Base-by-base conservation (phyloP, 2,888 invertebrate species). In the Agrotis clavis region DNA sequence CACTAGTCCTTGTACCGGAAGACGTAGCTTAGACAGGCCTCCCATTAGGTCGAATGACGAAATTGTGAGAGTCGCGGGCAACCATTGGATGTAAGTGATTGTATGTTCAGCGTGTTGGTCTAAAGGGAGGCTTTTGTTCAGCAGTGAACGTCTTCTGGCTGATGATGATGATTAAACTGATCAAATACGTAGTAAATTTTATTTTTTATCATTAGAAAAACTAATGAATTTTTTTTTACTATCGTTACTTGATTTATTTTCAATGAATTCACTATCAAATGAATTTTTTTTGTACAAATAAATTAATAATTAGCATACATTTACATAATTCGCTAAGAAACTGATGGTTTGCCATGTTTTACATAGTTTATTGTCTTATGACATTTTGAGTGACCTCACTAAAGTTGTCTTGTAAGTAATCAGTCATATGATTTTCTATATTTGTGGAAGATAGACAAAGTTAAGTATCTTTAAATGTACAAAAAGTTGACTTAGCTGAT, bases 361-460 rank as follows among this genome's bases (percentile, higher is more conserved):
- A 59, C 18, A 25, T 48, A 50, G 41, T 60, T 48, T 51, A 62
- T 64, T 25, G 41, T 35, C 21, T 51, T 47, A 30, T 63, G 51
- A 71, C 71, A 68, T 70, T 64, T 59, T 54, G 30, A 25, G 41
- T 63, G 76, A 65, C 76, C 67, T 76, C 19, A 14, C 25, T 19
- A 25, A 53, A 65, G n/a, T 41, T 47, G 48, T 68, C 35, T 41
- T 62, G 47, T 54, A 57, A 48, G 76, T 45, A 51, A 76, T 75
- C 70, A 67, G 45, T 79, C 59, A 64, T 45, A 25, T 50, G 14
- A 62, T 53, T 61, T 51, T 50, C 13, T 1, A 19, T 60, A 50
- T 47, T 68, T 18, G 41, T 67, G 30, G 56, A 56, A 51, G 6
- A 18, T 56, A 21, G 21, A 57, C 18, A 57, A 50, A n/a, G 41